Evolutionary conservation across 2,113 vertebrate species (phyloP).

Genomic region (Fukomys damarensis): DNA sequence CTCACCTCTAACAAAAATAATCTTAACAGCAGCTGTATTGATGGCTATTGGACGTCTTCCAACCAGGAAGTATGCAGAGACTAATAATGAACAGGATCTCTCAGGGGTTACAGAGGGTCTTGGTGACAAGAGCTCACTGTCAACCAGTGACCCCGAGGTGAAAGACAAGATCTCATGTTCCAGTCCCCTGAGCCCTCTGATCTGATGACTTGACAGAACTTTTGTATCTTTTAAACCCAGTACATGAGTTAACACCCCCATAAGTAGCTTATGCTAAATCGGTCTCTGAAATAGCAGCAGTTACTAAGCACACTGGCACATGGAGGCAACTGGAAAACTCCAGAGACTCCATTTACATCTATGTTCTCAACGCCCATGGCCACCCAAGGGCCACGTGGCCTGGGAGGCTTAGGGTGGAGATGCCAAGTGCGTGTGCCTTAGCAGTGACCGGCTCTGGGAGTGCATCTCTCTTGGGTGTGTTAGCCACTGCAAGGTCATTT

Average conservation of each 20-base stretch:
- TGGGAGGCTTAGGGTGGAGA: slow-evolving; percentile 80
- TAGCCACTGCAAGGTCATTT: slow-evolving; percentile 22
- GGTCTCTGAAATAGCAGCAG: slow-evolving; percentile 76
- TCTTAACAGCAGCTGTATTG: background rate
- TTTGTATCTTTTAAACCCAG: slow-evolving; percentile 70
- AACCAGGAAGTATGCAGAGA: background rate
- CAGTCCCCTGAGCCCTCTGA: slow-evolving; percentile 37
- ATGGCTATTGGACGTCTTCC: slow-evolving; percentile 29
- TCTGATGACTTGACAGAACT: slow-evolving; percentile 31
- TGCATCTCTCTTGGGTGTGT: background rate
- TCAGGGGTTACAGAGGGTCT: background rate
- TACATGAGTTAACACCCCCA: slow-evolving; percentile 70
- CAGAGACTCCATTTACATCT: slow-evolving; percentile 76
- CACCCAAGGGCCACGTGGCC: slow-evolving; percentile 83
- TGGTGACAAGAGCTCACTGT: background rate
- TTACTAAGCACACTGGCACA: slow-evolving; percentile 83
- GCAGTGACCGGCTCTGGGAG: slow-evolving; percentile 51
- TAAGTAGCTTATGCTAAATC: slow-evolving; percentile 76
- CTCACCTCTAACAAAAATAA: background rate
- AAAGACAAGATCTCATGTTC: slow-evolving; percentile 26
- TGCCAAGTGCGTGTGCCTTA: slow-evolving; percentile 71
- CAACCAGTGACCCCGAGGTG: background rate
- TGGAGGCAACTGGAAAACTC: slow-evolving; percentile 82
- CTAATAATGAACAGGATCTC: background rate
- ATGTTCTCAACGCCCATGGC: slow-evolving; percentile 74